phyloP scores from a whole-genome alignment of 1,140 invertebrate genomes.

The Papilio helenus region DNA sequence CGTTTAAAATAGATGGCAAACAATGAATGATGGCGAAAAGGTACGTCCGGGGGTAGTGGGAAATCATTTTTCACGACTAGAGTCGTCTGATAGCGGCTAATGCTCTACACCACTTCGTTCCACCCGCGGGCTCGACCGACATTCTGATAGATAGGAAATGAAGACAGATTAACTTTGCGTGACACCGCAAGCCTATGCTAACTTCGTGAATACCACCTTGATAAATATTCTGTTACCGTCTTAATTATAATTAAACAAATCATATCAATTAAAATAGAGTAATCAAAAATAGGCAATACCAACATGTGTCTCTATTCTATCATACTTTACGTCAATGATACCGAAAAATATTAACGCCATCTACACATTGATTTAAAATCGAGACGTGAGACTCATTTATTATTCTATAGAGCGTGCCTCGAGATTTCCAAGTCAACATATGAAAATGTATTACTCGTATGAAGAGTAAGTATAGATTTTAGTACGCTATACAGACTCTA shows the following conservation, averaged over 20 bases:
- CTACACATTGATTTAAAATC: background rate
- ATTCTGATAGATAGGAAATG: conserved; percentile 81
- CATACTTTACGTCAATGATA: background rate
- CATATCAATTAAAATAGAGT: conserved; percentile 1
- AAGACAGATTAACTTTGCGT: conserved; percentile 80
- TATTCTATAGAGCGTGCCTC: conserved; percentile 15
- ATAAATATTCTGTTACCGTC: conserved; percentile 46
- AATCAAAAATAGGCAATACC: background rate
- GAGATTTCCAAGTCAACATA: conserved; percentile 17
- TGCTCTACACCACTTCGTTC: conserved; percentile 68
- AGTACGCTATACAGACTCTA: conserved; percentile 17
- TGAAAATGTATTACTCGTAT: conserved; percentile 7
- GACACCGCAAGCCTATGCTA: conserved; percentile 65
- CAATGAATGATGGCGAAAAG: conserved; percentile 70
- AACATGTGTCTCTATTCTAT: background rate
- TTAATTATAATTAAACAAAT: conserved; percentile 27
- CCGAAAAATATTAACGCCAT: background rate
- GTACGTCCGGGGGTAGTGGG: conserved; percentile 70
- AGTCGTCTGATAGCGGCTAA: conserved; percentile 76
- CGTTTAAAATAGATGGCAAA: conserved; percentile 74
- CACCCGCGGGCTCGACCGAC: conserved; percentile 60
- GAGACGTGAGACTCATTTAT: conserved; percentile 8
- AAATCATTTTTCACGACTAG: conserved; percentile 79
- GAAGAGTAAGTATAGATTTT: conserved; percentile 20
- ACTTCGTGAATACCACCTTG: conserved; percentile 53